phyloP scores from a whole-genome alignment of 2,797 vertebrate species.

The Peromyscus aztecus region DNA sequence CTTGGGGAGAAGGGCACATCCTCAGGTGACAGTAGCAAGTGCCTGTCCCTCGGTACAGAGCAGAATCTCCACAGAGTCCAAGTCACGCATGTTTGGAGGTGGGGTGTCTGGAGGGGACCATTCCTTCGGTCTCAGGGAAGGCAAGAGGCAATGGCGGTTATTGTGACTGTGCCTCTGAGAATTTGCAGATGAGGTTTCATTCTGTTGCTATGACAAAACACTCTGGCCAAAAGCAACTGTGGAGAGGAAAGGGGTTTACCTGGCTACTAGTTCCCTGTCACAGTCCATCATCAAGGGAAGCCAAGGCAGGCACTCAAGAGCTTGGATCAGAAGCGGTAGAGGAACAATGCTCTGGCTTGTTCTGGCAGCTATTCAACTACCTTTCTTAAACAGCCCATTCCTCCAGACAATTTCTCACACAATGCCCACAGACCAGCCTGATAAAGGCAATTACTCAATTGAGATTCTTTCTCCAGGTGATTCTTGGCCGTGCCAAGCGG shows the following conservation, averaged over 20 bases:
- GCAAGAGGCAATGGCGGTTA: background rate
- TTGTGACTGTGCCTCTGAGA: background rate
- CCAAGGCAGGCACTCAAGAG: background rate
- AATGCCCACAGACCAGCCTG: background rate
- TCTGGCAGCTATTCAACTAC: background rate
- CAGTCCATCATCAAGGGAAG: background rate
- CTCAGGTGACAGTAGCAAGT: background rate
- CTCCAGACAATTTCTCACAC: background rate
- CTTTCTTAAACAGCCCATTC: background rate
- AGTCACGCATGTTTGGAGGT: background rate
- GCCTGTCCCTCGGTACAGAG: background rate
- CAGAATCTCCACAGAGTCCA: background rate
- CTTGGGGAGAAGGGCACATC: background rate
- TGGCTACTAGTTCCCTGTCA: background rate
- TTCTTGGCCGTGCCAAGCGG: background rate
- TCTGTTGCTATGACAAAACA: background rate
- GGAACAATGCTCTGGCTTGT: background rate
- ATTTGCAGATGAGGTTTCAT: background rate
- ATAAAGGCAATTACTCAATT: background rate
- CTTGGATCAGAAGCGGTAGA: background rate
- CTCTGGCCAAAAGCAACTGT: background rate
- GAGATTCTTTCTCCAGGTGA: background rate
- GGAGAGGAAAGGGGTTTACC: background rate
- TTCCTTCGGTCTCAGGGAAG: background rate
- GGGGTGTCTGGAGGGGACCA: background rate